Conservation (phyloP, 2,113 vertebrate species). For the Seriola dumerili region DNA sequence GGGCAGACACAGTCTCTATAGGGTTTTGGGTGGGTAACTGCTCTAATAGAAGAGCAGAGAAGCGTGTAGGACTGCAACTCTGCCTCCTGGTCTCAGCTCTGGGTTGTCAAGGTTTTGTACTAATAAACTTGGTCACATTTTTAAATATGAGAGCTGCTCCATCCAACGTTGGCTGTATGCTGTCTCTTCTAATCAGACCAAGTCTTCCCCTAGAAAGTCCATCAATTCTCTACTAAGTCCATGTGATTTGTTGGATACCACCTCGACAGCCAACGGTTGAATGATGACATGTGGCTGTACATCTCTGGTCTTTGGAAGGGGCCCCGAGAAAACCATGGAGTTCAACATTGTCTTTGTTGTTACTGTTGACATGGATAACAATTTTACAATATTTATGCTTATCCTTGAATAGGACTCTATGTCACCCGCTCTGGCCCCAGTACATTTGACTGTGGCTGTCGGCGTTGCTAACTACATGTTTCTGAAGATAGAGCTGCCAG, state of each 20-base stretch:
- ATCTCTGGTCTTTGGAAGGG: too few relatives aligned
- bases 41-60: too few relatives aligned
- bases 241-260: neutral
- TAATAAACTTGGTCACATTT: conserved; percentile 1
- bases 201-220: neutral
- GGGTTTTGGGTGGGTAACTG: too few relatives aligned
- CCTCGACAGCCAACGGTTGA: neutral
- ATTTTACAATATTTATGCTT: neutral
- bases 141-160: neutral
- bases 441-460: too few relatives aligned
- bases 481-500: too few relatives aligned
- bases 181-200: neutral
- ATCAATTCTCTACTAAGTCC: neutral
- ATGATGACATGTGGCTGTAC: neutral
- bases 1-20: too few relatives aligned
- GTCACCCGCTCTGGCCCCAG: too few relatives aligned
- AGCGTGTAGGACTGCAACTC: too few relatives aligned
- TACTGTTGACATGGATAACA: too few relatives aligned
- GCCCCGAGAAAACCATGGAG: neutral
- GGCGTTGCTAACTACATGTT: too few relatives aligned
- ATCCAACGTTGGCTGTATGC: neutral
- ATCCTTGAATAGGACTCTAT: too few relatives aligned
- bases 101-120: neutral
- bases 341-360: neutral
- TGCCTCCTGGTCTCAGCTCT: too few relatives aligned